Evolutionary conservation across 2,113 vertebrate genomes (phyloP), one percentile per base, ranked within the genome.

Genomic region (Ochotona curzoniae): DNA sequence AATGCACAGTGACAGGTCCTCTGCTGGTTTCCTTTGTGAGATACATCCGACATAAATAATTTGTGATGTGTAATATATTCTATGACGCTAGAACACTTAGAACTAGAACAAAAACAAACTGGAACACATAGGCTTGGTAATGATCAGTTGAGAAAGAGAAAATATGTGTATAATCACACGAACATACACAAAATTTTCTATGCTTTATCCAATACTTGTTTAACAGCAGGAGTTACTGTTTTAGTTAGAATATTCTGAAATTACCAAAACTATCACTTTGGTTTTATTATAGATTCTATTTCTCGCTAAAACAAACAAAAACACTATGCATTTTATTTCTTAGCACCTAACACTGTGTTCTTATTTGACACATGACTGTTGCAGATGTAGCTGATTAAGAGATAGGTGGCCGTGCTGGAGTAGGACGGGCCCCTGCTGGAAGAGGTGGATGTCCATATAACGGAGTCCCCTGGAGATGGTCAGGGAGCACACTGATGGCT

Each of bases 241-340:
- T 93, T 66, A 67, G 5, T n/a, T n/a, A 81, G 23, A 87, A 66
- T 88, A 66, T 67, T 63, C 47, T 67, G 5, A 82, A 85, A 66
- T 92, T 44, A 71, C 14, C 3, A 79, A 86, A 80, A 88, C 23
- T 82, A 28, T 4, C 17, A 76, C 28, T 81, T 7, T 51, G 0
- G 2, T 0, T 8, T n/a, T 86, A 8, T 35, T 67, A n/a, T 54
- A 15, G 30, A 18, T 49, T 73, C 8, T 67, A 44, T 44, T 44
- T 44, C 38, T 44, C 6, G 38, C 4, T 44, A 44, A 44, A 44
- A 44, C 38, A 44, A 44, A 44, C 38, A 44, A 44, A 44, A 44
- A 44, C 3, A 44, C 38, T 44, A 44, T 44, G 38, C 6, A 44
- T 44, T 44, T 44, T 44, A 44, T 44, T 44, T 44, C 1, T 20